phyloP scores from a whole-genome alignment of 2,113 vertebrate species.

The Gobiocypris rarus region DNA sequence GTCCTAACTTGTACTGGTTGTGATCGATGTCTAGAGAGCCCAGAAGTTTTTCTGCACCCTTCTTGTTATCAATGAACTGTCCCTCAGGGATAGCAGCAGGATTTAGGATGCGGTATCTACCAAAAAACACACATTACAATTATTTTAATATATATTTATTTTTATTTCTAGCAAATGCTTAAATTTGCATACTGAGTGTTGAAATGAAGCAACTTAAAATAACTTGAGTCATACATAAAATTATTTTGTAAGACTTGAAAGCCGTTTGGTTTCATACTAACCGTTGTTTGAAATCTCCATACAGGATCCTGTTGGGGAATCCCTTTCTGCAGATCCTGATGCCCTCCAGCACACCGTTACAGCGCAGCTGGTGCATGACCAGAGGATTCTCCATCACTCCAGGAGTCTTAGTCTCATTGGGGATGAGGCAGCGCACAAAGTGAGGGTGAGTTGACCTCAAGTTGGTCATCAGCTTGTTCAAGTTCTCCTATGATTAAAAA shows the following conservation, averaged over 20 bases:
- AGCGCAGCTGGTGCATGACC: constrained; percentile 79
- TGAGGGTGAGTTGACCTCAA: constrained; percentile 82
- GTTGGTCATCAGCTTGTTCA: constrained; percentile 86
- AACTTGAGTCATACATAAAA: not conserved
- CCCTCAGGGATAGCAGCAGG: constrained; percentile 68
- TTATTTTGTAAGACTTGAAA: not conserved
- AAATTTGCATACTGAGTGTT: not conserved
- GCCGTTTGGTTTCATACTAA: constrained; percentile 33
- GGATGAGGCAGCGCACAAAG: constrained; percentile 85
- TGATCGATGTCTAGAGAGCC: constrained; percentile 68
- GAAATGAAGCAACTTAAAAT: not conserved
- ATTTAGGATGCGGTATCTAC: constrained; percentile 67
- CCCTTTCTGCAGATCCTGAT: constrained; percentile 80
- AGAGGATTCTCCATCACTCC: constrained; percentile 72
- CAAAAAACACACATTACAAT: not conserved
- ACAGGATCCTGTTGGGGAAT: constrained; percentile 81
- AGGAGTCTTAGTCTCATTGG: constrained; percentile 86
- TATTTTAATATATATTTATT: not conserved
- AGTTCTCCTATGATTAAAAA: constrained; percentile 76
- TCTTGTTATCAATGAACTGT: constrained; percentile 71
- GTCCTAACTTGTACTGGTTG: constrained; percentile 67
- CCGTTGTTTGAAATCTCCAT: constrained; percentile 81
- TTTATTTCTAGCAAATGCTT: not conserved
- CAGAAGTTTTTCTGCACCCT: constrained; percentile 68
- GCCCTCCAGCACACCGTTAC: constrained; percentile 77